Evolutionary conservation across 2,888 invertebrate genomes (phyloP), one percentile per base, ranked within the genome.

Genomic region (Oscheius sp.): DNA sequence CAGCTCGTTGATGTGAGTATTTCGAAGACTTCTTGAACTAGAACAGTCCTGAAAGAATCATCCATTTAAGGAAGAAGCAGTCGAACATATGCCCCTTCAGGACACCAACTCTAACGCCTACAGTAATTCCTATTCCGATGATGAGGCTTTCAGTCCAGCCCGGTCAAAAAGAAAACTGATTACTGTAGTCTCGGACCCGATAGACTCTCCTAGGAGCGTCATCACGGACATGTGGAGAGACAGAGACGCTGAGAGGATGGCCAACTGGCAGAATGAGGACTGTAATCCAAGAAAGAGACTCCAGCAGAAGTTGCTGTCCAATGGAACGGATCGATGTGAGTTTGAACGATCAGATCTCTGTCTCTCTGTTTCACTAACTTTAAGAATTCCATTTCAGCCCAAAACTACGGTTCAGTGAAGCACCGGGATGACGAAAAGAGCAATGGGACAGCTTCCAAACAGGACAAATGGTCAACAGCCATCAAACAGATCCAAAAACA

Each of bases 401-500:
- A 32, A 13, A 70, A 37, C 32, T 70, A 63, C 53, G 75, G 70
- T 11, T 57, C 63, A 21, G 51, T 57, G 4, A 75, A 53, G 47
- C 29, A 32, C 29, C 62, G 33, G 32, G 48, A 63, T 13, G 50
- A 55, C n/a, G 70, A 68, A 50, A 57, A 60, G 13, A 57, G 29
- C 42, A 72, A 75, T 35, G 68, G 68, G 4, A 37, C 53, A 21
- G n/a, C 42, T 42, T 42, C 55, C 1, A 68, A 68, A 50, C 33
- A 65, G 33, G 80, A 81, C 32, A 84, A 84, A 71, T 88, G 87
- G 87, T 76, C 77, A 7, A 78, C 77, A 21, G 80, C 84, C 0
- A 79, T 88, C 50, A 82, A 84, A 70, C 85, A 87, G 70, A 82
- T 87, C 37, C 88, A 87, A 60, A 86, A 85, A 55, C 84, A 87